Conservation (phyloP, 2,113 vertebrate species). For the Muntiacus muntjak region DNA sequence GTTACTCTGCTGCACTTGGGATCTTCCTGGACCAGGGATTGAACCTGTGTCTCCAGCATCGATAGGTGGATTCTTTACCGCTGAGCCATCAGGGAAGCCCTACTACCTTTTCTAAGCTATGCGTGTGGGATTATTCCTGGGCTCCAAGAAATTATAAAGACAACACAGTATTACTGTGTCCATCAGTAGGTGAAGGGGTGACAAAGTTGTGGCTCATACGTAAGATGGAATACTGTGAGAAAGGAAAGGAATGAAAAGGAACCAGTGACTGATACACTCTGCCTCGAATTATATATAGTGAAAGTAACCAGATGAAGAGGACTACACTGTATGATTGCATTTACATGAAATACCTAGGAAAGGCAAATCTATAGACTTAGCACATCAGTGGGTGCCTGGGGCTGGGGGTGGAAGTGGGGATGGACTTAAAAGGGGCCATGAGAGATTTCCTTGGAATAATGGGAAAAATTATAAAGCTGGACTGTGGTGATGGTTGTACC, state of each 20-base stretch:
- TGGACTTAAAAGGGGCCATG: background rate
- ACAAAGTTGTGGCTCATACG: fast-evolving
- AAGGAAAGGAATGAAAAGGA: background rate
- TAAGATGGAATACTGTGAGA: too few relatives aligned
- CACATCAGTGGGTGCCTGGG: background rate
- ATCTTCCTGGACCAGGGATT: background rate
- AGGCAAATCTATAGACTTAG: background rate
- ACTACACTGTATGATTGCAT: background rate
- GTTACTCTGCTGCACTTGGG: background rate
- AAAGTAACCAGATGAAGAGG: background rate
- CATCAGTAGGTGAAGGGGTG: background rate
- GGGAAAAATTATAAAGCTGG: background rate
- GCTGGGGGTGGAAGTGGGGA: background rate
- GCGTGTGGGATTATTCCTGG: background rate
- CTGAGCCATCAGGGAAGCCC: background rate
- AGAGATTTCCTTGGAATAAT: background rate
- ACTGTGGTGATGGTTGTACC: background rate
- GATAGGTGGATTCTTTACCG: background rate
- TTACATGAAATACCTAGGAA: background rate
- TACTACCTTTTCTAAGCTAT: background rate
- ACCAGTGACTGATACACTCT: background rate
- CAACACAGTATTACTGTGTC: background rate
- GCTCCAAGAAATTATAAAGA: background rate
- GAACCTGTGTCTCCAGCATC: background rate
- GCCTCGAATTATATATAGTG: fast-evolving